These are phyloP conservation scores for Dermatemys mawii DNA, from an alignment of 2,113 vertebrate genomes.

Conservation along the genomic window DNA sequence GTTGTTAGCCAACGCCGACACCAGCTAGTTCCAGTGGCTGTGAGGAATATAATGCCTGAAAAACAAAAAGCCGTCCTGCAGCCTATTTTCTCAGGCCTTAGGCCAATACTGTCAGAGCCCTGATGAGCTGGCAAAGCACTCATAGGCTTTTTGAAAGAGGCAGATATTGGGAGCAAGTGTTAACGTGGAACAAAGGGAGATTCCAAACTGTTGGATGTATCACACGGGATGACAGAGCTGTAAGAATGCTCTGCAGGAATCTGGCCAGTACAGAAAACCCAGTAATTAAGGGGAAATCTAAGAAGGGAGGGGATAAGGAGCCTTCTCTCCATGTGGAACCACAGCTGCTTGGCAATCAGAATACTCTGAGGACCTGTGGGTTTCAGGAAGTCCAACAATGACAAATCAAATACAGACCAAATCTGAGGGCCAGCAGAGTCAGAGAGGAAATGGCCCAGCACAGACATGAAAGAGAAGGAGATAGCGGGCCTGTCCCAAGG, in stretches of 20 bases:
- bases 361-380: not conserved
- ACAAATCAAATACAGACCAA: not conserved
- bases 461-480: not conserved
- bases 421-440: not conserved
- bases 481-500: not conserved
- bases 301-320: not conserved
- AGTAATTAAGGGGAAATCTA: not conserved
- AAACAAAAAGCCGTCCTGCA: not conserved
- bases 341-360: not conserved
- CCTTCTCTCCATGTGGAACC: not conserved
- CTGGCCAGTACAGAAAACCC: not conserved
- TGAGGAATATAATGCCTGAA: not conserved
- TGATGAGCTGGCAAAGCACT: not conserved
- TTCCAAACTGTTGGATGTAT: not conserved
- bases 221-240: not conserved
- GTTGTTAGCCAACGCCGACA: not conserved
- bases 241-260: not conserved
- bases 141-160: not conserved
- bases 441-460: not conserved
- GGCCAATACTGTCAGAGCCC: not conserved
- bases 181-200: not conserved
- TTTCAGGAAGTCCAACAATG: not conserved
- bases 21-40: not conserved
- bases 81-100: not conserved
- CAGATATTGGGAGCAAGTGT: not conserved